Base-by-base conservation (phyloP, 2,888 invertebrate genomes). In the Monoplex corrugatus region DNA sequence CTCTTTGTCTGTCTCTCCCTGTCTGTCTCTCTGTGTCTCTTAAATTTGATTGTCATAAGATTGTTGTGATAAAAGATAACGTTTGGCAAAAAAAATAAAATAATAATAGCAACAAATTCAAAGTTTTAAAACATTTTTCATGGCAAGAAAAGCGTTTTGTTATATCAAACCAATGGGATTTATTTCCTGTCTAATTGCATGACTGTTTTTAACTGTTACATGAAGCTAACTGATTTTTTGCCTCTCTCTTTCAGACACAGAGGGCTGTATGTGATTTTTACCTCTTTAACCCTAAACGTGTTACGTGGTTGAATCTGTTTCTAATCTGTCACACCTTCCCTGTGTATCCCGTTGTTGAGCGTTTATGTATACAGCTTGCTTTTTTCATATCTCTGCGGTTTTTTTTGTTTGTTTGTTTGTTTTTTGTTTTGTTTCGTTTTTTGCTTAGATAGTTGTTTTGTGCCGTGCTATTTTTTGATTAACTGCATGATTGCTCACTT, bases 231-330 rank as follows among this genome's bases (percentile, higher is more conserved):
- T 50, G 45, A 38, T 57, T 50, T 50, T 57, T 2, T 38, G 8
- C 38, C 35, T 90, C 91, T 92, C 85, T 91, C 89, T 92, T 92
- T 89, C 92, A 92, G 92, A 91, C 91, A 68, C 89, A 91, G 89
- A 90, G 68, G 90, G 90, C 90, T 90, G 92, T 92, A 92, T 91
- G 92, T 90, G 78, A 88, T 80, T 91, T 90, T 87, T 78, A 80
- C 43, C 80, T 38, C 87, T 87, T 75, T 87, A 44, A 78, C 43
- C 78, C 68, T 16, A 19, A 72, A 23, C 32, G 32, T 85, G 68
- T 32, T 87, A 45, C 0, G 0, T 72, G 72, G 72, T 84, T 44
- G 84, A 57, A 23, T 35, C 5, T 57, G 57, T 16, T 35, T 23
- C 32, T 83, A 83, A 57, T 84, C 57, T 84, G n/a, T 45, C 44